Percentiles rank a stretch among this genome's conserved stretches.
Conservation (phyloP, 2,888 invertebrate species). For the Tuta absoluta region DNA sequence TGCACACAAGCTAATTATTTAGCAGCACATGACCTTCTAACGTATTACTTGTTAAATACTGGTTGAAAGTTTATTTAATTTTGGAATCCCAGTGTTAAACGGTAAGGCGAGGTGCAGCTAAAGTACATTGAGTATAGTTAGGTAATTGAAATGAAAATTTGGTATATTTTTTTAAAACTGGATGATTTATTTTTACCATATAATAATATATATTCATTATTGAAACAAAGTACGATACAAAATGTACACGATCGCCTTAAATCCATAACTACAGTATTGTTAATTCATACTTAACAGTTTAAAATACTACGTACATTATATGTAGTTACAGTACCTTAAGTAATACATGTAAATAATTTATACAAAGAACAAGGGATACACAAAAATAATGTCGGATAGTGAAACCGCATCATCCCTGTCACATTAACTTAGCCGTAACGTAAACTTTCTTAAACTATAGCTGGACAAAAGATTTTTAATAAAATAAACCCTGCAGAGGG, state of each 20-base stretch:
- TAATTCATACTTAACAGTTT: slow-evolving; percentile 82
- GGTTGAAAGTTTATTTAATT: too few relatives aligned
- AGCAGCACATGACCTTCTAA: too few relatives aligned
- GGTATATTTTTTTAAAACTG: slow-evolving; percentile 82
- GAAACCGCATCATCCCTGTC: slow-evolving; percentile 9
- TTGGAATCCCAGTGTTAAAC: too few relatives aligned
- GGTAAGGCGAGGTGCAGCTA: too few relatives aligned
- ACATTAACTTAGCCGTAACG: slow-evolving; percentile 40
- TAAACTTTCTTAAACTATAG: slow-evolving; percentile 54
- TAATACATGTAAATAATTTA: slow-evolving; percentile 76
- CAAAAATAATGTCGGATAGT: slow-evolving; percentile 46
- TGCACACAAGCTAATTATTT: too few relatives aligned
- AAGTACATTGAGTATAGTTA: neutral
- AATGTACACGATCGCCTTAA: slow-evolving; percentile 85
- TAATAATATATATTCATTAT: slow-evolving; percentile 86
- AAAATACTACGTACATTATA: slow-evolving; percentile 80
- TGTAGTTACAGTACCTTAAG: slow-evolving; percentile 73
- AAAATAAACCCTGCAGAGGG: slow-evolving; percentile 61
- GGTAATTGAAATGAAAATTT: slow-evolving; percentile 58
- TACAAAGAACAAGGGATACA: slow-evolving; percentile 67
- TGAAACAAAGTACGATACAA: slow-evolving; percentile 88
- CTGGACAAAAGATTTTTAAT: slow-evolving; percentile 62
- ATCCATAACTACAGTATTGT: slow-evolving; percentile 73
- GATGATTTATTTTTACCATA: slow-evolving; percentile 85
- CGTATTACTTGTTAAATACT: too few relatives aligned